Evolutionary conservation across 2,888 invertebrate genomes (phyloP).

Genomic region (Melanostoma scalare): DNA sequence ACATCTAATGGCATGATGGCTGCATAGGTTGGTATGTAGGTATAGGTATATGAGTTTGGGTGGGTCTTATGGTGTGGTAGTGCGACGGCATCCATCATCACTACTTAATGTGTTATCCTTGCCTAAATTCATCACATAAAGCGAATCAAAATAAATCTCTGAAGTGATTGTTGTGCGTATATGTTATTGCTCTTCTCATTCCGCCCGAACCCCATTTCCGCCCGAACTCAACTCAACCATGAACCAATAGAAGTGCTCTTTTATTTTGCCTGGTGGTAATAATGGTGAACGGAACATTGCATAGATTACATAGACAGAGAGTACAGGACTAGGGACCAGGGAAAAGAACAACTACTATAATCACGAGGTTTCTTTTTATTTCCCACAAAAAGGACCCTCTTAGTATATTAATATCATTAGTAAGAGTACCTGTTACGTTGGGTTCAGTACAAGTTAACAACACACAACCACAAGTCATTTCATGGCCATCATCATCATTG

Average conservation of each 20-base stretch:
- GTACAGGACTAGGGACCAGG: not conserved
- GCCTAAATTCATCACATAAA: slow-evolving; percentile 40
- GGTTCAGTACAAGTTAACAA: slow-evolving; percentile 33
- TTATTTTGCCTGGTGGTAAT: too few relatives aligned
- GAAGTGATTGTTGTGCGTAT: too few relatives aligned
- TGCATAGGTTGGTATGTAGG: slow-evolving; percentile 5
- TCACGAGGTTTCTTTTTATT: not conserved
- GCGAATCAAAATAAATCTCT: slow-evolving; percentile 46
- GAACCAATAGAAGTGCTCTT: too few relatives aligned
- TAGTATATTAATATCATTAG: slow-evolving; percentile 58
- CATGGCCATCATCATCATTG: slow-evolving; percentile 54
- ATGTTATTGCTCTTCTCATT: too few relatives aligned
- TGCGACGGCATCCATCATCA: not conserved
- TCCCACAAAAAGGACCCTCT: slow-evolving; percentile 39
- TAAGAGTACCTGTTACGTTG: slow-evolving; percentile 65
- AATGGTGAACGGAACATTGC: too few relatives aligned
- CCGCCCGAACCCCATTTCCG: too few relatives aligned
- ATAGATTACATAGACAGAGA: not conserved
- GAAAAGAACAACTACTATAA: slow-evolving; percentile 7
- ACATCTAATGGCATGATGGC: not conserved
- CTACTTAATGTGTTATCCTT: slow-evolving; percentile 34
- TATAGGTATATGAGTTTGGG: too few relatives aligned
- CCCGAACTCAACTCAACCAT: too few relatives aligned
- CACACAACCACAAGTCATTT: slow-evolving; percentile 51
- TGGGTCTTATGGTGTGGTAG: too few relatives aligned